These are phyloP conservation scores for Myripristis jacobus DNA, from an alignment of 2,797 vertebrate genomes.

Conservation along the genomic window DNA sequence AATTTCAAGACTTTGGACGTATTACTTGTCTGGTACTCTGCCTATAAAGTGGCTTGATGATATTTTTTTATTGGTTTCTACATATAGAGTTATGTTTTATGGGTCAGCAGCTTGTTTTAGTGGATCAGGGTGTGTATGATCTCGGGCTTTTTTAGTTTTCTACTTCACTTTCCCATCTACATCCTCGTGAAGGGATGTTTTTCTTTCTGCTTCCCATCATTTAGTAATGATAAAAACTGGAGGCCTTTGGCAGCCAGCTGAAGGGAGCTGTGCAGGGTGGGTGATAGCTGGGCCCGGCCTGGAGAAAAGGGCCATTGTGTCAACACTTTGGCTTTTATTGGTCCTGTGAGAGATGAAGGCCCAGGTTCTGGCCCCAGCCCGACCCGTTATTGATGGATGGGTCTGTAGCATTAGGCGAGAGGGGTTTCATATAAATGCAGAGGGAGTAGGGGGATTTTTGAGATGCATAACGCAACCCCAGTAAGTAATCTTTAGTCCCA, in stretches of 20 bases:
- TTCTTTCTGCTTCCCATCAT: conserved; percentile 64
- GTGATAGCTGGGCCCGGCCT: conserved; percentile 56
- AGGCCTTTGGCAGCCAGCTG: conserved; percentile 63
- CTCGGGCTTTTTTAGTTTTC: conserved; percentile 6
- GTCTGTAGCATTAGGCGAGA: conserved; percentile 68
- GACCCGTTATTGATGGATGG: conserved; percentile 78
- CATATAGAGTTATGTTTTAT: conserved; percentile 65
- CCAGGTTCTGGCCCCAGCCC: conserved; percentile 68
- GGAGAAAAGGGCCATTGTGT: conserved; percentile 81
- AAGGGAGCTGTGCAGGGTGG: conserved; percentile 52
- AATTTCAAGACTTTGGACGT: conserved; percentile 41
- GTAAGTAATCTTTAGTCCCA: conserved; percentile 63
- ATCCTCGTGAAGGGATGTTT: conserved; percentile 53
- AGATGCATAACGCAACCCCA: conserved; percentile 68
- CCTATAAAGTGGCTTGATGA: conserved; percentile 53
- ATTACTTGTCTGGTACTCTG: conserved; percentile 55
- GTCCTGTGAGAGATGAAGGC: conserved; percentile 73
- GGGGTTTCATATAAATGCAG: conserved; percentile 63
- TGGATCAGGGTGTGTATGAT: conserved; percentile 34
- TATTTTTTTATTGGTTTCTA: conserved; percentile 65
- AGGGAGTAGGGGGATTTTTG: conserved; percentile 61
- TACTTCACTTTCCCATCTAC: conserved; percentile 49
- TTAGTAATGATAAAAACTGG: conserved; percentile 76
- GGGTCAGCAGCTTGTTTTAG: conserved; percentile 57
- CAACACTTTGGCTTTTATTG: conserved; percentile 81